These are phyloP conservation scores for Lanius collurio DNA, from an alignment of 2,113 vertebrate species.

Conservation along the genomic window DNA sequence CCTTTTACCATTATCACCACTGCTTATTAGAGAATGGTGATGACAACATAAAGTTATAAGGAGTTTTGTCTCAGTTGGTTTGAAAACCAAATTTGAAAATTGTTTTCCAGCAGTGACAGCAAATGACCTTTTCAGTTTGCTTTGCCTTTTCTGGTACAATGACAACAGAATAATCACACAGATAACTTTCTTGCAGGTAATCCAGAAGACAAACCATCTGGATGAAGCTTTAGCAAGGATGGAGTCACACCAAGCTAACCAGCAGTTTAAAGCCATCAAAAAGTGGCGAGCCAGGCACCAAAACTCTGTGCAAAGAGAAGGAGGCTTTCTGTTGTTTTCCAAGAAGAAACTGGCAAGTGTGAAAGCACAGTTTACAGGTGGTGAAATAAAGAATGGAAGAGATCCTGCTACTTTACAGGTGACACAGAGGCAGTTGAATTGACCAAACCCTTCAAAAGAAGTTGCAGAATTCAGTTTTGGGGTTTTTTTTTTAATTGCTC, in stretches of 20 bases:
- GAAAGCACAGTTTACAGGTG: conserved; percentile 52
- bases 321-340: conserved; percentile 87
- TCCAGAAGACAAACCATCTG: conserved; percentile 83
- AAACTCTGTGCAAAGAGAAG: conserved; percentile 64
- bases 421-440: neutral
- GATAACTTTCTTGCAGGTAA: conserved; percentile 73
- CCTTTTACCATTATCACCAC: neutral
- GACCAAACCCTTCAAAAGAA: neutral
- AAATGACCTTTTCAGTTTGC: neutral
- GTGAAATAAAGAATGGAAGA: conserved; percentile 62
- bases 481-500: neutral
- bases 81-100: neutral
- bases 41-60: neutral
- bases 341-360: conserved; percentile 82
- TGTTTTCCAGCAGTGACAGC: neutral
- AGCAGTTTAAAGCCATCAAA: conserved; percentile 82
- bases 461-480: neutral
- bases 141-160: neutral
- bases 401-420: conserved; percentile 78
- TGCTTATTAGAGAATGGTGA: neutral
- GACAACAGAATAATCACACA: neutral
- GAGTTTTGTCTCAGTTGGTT: neutral
- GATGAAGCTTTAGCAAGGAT: conserved; percentile 83
- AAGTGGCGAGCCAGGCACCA: conserved; percentile 84
- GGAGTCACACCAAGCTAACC: conserved; percentile 75